A percentile compares a stretch with the other conserved stretches of the same genome.
Evolutionary conservation across 37 sponge, comb jelly and placozoan genomes (phyloP).

Genomic region (Tethya wilhelma): DNA sequence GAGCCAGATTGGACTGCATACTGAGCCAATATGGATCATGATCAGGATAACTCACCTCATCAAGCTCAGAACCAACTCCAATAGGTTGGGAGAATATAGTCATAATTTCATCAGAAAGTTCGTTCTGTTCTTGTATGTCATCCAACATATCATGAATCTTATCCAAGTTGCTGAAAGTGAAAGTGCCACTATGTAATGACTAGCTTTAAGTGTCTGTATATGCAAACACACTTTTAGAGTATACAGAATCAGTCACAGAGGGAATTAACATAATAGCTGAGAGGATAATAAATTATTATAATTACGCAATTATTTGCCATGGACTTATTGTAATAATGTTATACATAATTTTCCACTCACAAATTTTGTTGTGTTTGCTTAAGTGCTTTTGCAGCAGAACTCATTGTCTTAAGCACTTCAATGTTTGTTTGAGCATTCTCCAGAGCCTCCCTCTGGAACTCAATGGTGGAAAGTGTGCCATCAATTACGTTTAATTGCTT

Average conservation of each 20-base stretch:
- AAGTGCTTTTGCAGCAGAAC: constrained; percentile 82
- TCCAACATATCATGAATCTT: constrained; percentile 89
- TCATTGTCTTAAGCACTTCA: constrained; percentile 88
- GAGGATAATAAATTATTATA: not conserved
- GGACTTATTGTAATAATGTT: not conserved
- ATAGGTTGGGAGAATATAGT: constrained; percentile 64
- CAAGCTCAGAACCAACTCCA: constrained; percentile 78
- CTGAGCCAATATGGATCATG: not conserved
- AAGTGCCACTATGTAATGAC: not conserved
- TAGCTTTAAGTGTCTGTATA: not conserved
- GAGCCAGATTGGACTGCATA: not conserved
- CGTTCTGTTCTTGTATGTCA: constrained; percentile 87
- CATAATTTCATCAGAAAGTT: constrained; percentile 80
- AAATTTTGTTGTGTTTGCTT: constrained; percentile 81
- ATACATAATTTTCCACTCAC: too few species aligned
- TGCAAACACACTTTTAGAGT: not conserved
- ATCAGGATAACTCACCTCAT: constrained; percentile 60
- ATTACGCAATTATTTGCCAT: not conserved
- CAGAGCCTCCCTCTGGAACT: constrained; percentile 90
- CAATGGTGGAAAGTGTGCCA: constrained; percentile 87
- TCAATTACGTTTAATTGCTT: constrained; percentile 87
- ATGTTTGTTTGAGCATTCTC: constrained; percentile 90
- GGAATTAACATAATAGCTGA: not conserved
- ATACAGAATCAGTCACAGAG: not conserved
- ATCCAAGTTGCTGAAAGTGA: constrained; percentile 67